Base-by-base conservation (phyloP, 2,888 invertebrate genomes). In the Syritta pipiens region DNA sequence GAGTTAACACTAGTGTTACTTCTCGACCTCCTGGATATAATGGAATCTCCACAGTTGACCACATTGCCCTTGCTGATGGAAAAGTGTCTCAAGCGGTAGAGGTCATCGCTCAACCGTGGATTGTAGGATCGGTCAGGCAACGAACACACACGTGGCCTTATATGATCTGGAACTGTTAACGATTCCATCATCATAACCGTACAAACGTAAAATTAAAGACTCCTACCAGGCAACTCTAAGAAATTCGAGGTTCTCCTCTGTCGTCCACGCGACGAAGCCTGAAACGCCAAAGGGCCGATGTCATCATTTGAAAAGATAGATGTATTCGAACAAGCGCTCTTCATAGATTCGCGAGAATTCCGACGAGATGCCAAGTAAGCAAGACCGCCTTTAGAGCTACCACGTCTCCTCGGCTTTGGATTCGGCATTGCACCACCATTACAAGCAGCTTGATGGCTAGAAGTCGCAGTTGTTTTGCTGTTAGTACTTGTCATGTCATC, bases 1-100 rank as follows among this genome's bases (percentile, higher is more conserved):
- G 95, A 94, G 87, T 96, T 95, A 85, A 96, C 95, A 68, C 96
- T 96, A 2, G 96, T 96, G 84, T 96, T 96, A 82, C 95, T 95
- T 37, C 95, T 91, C 67, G 96, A 96, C 35, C 96, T 90, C 5
- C 96, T 90, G 83, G 95, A 95, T 87, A 96, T 95, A 84, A 96
- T 95, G 63, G 95, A 95, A 89, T 96, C 96, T 0, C 96, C 96
- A 83, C 96, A 95, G 90, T 96, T 96, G 82, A 96, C 95, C 24
- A 96, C 95, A 10, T 94, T 93, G 0, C 96, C 96, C 87, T 96
- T 96, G 85, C 94, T 94, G 86, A 96, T 96, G 87, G 94, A 95
- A 90, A 96, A 96, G 69, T 94, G 95, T 1, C 96, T 89, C 72
- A 96, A 91, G 24, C 96, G 91, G 89, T 96, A 96, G 65, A 96